Conservation (phyloP, 2,888 invertebrate genomes). For the Tetramorium bicarinatum region DNA sequence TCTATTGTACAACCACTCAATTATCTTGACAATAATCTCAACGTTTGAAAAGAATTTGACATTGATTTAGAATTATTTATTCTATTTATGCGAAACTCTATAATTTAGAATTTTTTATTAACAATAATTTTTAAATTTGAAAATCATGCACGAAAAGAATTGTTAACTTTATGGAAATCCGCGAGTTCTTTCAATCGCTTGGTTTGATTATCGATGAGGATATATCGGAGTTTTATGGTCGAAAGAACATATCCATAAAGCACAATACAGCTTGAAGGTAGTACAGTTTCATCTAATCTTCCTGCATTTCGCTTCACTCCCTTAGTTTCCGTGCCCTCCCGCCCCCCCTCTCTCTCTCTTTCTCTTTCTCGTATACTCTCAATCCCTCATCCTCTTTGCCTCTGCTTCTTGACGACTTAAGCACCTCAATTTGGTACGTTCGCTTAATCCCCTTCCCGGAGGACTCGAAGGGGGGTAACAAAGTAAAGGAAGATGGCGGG, state of each 20-base stretch:
- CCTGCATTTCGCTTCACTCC: slow-evolving; percentile 60
- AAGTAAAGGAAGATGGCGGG: slow-evolving; percentile 66
- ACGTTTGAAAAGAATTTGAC: not conserved
- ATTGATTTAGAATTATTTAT: not conserved
- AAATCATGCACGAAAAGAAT: slow-evolving; percentile 15
- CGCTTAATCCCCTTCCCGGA: slow-evolving; percentile 79
- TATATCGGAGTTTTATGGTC: slow-evolving; percentile 69
- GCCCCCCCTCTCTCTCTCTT: slow-evolving; percentile 43
- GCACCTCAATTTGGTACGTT: slow-evolving; percentile 81
- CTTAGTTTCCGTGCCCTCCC: slow-evolving; percentile 58
- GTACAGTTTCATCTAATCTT: slow-evolving; percentile 81
- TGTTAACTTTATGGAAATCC: slow-evolving; percentile 14
- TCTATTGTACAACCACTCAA: not conserved
- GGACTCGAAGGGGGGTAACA: slow-evolving; percentile 60
- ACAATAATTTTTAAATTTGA: not conserved
- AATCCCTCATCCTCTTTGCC: slow-evolving; percentile 62
- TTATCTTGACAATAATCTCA: slow-evolving; percentile 2
- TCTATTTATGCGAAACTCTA: not conserved
- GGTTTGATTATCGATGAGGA: slow-evolving; percentile 61
- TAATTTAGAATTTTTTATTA: not conserved
- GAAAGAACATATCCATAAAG: slow-evolving; percentile 78
- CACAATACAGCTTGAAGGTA: slow-evolving; percentile 75
- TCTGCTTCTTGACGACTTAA: slow-evolving; percentile 77
- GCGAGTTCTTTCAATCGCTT: slow-evolving; percentile 50
- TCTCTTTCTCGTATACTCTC: not conserved